phyloP scores from a whole-genome alignment of 2,888 invertebrate genomes.

The Pristionchus mayeri region DNA sequence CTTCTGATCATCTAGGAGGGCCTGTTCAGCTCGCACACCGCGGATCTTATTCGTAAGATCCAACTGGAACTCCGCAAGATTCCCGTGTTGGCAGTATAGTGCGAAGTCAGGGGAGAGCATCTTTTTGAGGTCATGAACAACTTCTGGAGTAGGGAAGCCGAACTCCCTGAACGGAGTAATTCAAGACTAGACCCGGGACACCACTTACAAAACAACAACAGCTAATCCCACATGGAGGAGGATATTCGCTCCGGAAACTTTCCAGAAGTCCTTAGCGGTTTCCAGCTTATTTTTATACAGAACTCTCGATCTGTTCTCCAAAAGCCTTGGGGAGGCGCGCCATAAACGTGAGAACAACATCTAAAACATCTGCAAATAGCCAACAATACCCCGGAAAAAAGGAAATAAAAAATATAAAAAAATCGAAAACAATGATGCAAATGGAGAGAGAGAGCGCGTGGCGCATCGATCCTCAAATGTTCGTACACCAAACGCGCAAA shows the following conservation, averaged over 20 bases:
- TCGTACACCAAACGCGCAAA: too few relatives aligned
- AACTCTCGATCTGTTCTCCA: slow-evolving; percentile 44
- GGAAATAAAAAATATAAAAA: background rate
- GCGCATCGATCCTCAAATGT: too few relatives aligned
- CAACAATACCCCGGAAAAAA: background rate
- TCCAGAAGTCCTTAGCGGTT: slow-evolving; percentile 62
- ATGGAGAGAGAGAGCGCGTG: background rate
- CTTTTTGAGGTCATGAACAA: slow-evolving; percentile 64
- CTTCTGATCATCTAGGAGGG: slow-evolving; percentile 54
- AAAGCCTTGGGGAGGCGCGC: slow-evolving; percentile 29
- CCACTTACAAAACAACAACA: slow-evolving; percentile 57
- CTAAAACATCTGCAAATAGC: slow-evolving; percentile 42
- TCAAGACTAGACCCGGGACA: background rate
- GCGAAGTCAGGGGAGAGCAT: slow-evolving; percentile 68
- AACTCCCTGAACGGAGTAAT: slow-evolving; percentile 64
- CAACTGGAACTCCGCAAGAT: slow-evolving; percentile 62
- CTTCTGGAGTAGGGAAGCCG: slow-evolving; percentile 67
- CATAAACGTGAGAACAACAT: slow-evolving; percentile 39
- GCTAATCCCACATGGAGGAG: slow-evolving; percentile 61
- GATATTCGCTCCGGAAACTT: slow-evolving; percentile 63
- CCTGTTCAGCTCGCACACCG: slow-evolving; percentile 54
- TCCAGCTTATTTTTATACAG: slow-evolving; percentile 50
- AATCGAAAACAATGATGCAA: background rate
- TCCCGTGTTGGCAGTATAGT: slow-evolving; percentile 59
- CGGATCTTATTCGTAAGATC: slow-evolving; percentile 61